These are phyloP conservation scores for Sinelater perroti DNA, from an alignment of 2,888 invertebrate genomes.

Conservation along the genomic window DNA sequence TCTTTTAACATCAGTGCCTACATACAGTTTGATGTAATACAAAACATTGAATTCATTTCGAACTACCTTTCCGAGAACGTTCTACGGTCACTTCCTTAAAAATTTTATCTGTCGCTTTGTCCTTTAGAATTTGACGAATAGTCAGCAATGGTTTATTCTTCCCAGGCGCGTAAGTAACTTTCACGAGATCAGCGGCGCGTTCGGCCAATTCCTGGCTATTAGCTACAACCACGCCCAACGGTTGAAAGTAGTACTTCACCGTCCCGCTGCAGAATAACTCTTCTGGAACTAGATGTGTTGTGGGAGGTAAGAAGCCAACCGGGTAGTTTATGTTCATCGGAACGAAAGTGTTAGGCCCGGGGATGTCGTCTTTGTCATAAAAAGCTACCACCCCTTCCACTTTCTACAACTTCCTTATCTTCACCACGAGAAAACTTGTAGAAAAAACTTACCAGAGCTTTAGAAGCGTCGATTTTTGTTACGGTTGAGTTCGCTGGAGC, in stretches of 20 bases:
- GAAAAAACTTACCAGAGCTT: slow-evolving; percentile 70
- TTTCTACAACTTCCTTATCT: slow-evolving; percentile 65
- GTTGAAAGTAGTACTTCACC: slow-evolving; percentile 75
- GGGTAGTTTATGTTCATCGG: slow-evolving; percentile 47
- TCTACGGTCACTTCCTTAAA: slow-evolving; percentile 51
- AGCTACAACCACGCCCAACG: slow-evolving; percentile 79
- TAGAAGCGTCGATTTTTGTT: slow-evolving; percentile 65
- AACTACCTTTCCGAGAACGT: too few species aligned
- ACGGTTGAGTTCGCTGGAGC: slow-evolving; percentile 59
- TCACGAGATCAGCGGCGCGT: slow-evolving; percentile 66
- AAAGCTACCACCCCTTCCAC: slow-evolving; percentile 73
- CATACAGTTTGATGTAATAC: too few species aligned
- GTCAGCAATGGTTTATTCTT: slow-evolving; percentile 60
- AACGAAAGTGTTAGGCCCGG: slow-evolving; percentile 72
- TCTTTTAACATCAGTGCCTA: slow-evolving; percentile 43
- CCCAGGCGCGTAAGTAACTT: slow-evolving; percentile 65
- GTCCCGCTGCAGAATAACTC: slow-evolving; percentile 64
- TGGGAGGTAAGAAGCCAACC: slow-evolving; percentile 6
- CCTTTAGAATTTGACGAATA: slow-evolving; percentile 63
- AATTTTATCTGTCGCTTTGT: slow-evolving; percentile 60
- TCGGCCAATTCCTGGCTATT: slow-evolving; percentile 67
- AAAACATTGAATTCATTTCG: too few species aligned
- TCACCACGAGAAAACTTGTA: too few species aligned
- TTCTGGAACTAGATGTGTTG: slow-evolving; percentile 53
- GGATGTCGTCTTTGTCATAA: slow-evolving; percentile 73